A percentile compares a stretch with the other conserved stretches of the same genome.
Evolutionary conservation across 1,140 invertebrate species (phyloP).

Genomic region (Pogonus chalceus): DNA sequence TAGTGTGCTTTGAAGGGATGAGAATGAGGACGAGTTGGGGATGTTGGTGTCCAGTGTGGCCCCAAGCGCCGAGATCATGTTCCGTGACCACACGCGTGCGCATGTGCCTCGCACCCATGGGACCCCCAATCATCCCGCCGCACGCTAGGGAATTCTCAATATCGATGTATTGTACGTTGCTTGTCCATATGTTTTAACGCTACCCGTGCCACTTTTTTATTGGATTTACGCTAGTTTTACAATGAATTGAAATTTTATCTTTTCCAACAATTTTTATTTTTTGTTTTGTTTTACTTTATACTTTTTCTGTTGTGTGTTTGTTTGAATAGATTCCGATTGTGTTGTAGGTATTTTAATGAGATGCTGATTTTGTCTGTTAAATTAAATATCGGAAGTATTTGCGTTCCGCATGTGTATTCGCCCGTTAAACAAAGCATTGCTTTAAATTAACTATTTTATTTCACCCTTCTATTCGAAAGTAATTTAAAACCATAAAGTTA

Average conservation of each 20-base stretch:
- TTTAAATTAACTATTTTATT: too few species aligned
- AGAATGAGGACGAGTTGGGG: not conserved
- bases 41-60: not conserved
- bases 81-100: not conserved
- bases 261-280: not conserved
- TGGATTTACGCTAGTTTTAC: not conserved
- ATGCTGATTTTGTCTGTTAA: not conserved
- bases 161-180: conserved; percentile 4
- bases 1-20: not conserved
- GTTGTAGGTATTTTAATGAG: not conserved
- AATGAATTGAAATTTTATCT: conserved; percentile 5
- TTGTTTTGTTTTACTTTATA: not conserved
- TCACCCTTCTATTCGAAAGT: too few species aligned
- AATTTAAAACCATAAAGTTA: too few species aligned
- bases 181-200: not conserved
- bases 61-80: not conserved
- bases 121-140: not conserved
- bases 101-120: not conserved
- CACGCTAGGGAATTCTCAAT: not conserved
- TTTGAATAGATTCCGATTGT: not conserved
- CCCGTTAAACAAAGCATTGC: too few species aligned
- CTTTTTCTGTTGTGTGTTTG: not conserved
- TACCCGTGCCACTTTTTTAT: not conserved
- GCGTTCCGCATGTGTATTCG: too few species aligned
- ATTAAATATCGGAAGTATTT: not conserved